A percentile compares a stretch with the other conserved stretches of the same genome.
phyloP scores from a whole-genome alignment of 2,113 vertebrate species.

The human region DNA sequence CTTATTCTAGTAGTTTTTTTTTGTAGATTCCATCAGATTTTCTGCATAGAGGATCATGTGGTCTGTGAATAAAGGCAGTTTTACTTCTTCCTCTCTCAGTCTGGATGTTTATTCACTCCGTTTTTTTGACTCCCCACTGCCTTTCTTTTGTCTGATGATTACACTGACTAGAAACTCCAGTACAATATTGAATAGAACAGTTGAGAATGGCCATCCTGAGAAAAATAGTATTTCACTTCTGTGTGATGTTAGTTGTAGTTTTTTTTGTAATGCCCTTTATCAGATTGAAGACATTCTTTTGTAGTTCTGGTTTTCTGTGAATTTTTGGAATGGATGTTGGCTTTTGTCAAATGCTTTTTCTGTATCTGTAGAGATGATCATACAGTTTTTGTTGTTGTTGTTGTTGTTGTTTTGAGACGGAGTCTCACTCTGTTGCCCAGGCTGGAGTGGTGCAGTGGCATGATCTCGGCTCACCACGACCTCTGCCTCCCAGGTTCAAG shows the following conservation, averaged over 20 bases:
- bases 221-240: slow-evolving; percentile 14
- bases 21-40: not conserved
- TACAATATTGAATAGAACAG: not conserved
- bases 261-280: not conserved
- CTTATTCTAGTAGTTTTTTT: not conserved
- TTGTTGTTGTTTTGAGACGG: too few relatives aligned
- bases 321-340: slow-evolving; percentile 22
- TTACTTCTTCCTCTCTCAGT: not conserved
- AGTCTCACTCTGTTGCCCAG: too few relatives aligned
- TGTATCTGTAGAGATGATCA: not conserved
- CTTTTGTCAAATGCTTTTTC: not conserved
- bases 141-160: not conserved
- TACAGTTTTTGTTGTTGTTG: not conserved
- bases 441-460: too few relatives aligned
- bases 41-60: not conserved
- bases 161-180: not conserved
- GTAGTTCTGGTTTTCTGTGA: slow-evolving; percentile 12
- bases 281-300: not conserved
- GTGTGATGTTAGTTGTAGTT: not conserved
- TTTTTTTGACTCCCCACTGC: not conserved
- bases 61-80: not conserved
- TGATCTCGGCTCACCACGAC: too few relatives aligned
- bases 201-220: not conserved
- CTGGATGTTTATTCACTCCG: not conserved
- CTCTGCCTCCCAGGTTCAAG: too few relatives aligned